Base-by-base conservation (phyloP, 2,888 invertebrate species). In the Scrobipalpa costella region DNA sequence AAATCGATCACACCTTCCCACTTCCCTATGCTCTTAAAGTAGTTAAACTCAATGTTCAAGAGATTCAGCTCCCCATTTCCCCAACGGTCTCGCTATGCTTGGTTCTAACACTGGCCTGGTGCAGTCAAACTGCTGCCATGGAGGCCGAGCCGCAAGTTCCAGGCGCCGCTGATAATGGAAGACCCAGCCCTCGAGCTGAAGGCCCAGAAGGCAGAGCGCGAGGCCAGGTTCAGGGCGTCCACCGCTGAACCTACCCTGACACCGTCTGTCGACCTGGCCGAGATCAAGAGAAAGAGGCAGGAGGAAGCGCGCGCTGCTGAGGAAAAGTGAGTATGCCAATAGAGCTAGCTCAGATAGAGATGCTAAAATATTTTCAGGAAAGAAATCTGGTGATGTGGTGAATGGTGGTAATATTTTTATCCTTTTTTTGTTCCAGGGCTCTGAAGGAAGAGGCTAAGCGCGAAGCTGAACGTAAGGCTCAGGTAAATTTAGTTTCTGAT, bases 141-240 rank as follows among this genome's bases (percentile, higher is more conserved):
- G 83, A 93, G 95, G 78, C 94, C 95, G 75, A 93, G 94, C 78
- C 93, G 95, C 81, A 94, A 93, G 83, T 95, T 95, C 87, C 93
- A 94, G 81, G 90, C 90, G 67, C 93, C 92, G 63, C 84, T 90
- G 74, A 82, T 84, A 62, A 86, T 94, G 82, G 94, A 94, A 69
- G 93, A 94, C 73, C 93, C 93, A 15, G 89, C 85, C 64, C 77
- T 90, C 66, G 94, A 94, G 73, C 81, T 93, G 67, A 93, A 93
- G 74, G 94, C 94, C 58, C 92, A 93, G 62, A 93, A 94, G 77
- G 94, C 94, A 5, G 93, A 94, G 2, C 92, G 94, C 15, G 86
- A 91, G 68, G 94, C 93, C 63, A 92, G 93, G 69, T 93, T 94
- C 75, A 84, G 93, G 55, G 92, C 94, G 6, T 85, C 90, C 57